phyloP scores from a whole-genome alignment of 2,113 vertebrate species.

The Thryonomys swinderianus region DNA sequence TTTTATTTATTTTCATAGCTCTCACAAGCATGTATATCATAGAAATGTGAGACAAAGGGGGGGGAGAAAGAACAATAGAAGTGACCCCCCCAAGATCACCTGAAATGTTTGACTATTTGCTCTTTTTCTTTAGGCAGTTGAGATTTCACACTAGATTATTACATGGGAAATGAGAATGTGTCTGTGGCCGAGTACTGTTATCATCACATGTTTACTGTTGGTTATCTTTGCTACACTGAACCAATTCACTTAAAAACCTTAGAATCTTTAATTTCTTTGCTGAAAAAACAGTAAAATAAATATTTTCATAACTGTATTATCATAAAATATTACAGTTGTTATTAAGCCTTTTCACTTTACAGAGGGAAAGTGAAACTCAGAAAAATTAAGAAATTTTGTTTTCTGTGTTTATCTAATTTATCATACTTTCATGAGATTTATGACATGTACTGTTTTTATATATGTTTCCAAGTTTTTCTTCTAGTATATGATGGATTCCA shows the following conservation, averaged over 20 bases:
- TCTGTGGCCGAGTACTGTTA: background rate
- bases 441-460: background rate
- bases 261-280: background rate
- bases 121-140: slow-evolving; percentile 29
- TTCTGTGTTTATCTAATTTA: background rate
- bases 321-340: background rate
- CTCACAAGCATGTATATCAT: background rate
- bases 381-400: background rate
- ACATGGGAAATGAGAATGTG: background rate
- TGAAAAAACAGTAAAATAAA: slow-evolving; percentile 17
- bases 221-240: background rate
- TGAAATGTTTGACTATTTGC: background rate
- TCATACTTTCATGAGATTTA: background rate
- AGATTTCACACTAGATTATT: slow-evolving; percentile 42
- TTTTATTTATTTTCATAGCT: background rate
- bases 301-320: background rate
- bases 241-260: slow-evolving; percentile 13
- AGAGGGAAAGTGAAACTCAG: background rate
- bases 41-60: background rate
- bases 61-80: background rate
- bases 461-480: background rate
- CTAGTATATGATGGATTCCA: background rate
- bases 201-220: slow-evolving; percentile 21
- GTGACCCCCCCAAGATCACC: background rate
- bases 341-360: background rate